Evolutionary conservation across 2,888 invertebrate species (phyloP).

Genomic region (Folsomia candida): DNA sequence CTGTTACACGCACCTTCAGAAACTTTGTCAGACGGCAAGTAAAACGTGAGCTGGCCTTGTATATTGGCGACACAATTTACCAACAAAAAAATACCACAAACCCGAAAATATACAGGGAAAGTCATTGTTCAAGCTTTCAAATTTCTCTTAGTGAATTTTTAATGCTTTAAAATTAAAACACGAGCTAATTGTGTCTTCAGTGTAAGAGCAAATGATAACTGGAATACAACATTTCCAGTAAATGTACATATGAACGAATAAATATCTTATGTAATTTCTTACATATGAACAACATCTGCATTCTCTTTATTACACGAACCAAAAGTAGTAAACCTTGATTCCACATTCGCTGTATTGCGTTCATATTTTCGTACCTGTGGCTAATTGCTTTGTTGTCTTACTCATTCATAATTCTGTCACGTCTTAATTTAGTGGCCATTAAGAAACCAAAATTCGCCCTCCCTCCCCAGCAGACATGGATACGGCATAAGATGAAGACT

Average conservation of each 20-base stretch:
- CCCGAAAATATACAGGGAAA: no score
- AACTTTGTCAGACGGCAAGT: conserved; percentile 25
- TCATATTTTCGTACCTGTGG: conserved; percentile 7
- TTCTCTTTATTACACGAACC: background rate
- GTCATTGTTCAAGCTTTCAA: no score
- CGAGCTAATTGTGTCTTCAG: no score
- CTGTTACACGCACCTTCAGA: conserved; percentile 25
- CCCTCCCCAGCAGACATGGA: no score
- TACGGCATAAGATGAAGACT: no score
- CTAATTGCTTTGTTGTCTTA: conserved; percentile 9
- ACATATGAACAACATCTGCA: background rate
- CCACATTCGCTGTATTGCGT: background rate
- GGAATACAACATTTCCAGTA: no score
- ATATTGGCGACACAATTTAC: background rate
- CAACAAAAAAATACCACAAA: background rate
- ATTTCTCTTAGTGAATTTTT: no score
- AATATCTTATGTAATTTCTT: no score
- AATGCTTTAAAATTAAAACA: no score
- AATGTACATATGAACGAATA: no score
- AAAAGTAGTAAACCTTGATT: conserved; percentile 1
- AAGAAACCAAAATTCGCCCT: no score
- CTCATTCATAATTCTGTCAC: conserved; percentile 16
- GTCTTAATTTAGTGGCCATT: background rate
- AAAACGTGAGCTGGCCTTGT: conserved; percentile 23
- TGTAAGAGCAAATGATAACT: no score